Evolutionary conservation across 64 coral and sea anemone species (phyloP).

Genomic region (Platygyra sinensis): DNA sequence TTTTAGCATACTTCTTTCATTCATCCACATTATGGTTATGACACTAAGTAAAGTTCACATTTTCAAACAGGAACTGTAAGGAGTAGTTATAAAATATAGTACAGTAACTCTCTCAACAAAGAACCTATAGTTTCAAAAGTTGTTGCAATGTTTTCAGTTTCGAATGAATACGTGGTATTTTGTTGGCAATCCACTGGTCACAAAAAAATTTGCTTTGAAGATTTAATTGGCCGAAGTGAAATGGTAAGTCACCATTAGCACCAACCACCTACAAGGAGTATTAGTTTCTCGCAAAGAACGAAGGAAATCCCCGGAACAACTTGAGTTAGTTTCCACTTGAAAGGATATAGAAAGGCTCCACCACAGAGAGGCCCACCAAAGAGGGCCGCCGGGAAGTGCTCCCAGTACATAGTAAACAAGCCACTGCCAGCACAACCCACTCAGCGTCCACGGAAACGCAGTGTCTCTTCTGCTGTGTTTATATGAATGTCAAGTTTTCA

Average conservation of each 20-base stretch:
- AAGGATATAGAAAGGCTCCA: conserved; percentile 95
- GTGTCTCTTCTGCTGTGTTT: conserved; percentile 91
- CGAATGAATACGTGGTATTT: too few species aligned
- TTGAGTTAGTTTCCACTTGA: conserved; percentile 85
- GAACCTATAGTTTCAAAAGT: too few species aligned
- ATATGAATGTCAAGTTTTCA: conserved; percentile 89
- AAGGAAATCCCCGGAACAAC: conserved; percentile 83
- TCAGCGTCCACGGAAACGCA: conserved; percentile 76
- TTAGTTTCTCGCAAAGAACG: conserved; percentile 80
- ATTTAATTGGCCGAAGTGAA: conserved; percentile 85
- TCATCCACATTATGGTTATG: too few species aligned
- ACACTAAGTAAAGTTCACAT: too few species aligned
- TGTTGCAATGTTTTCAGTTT: too few species aligned
- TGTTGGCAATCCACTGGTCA: too few species aligned
- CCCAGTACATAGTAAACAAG: conserved; percentile 94
- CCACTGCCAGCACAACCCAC: conserved; percentile 84
- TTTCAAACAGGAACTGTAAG: too few species aligned
- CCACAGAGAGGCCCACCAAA: conserved; percentile 97
- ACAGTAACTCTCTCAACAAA: too few species aligned
- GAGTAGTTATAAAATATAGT: too few species aligned
- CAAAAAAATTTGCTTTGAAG: too few species aligned
- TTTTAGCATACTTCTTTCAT: too few species aligned
- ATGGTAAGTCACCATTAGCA: conserved; percentile 81
- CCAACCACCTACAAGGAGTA: conserved; percentile 91
- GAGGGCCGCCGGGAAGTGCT: conserved; percentile 83